A percentile compares a stretch with the other conserved stretches of the same genome.
These are phyloP conservation scores for Dipodomys merriami DNA, from an alignment of 2,113 vertebrate genomes.

Conservation along the genomic window DNA sequence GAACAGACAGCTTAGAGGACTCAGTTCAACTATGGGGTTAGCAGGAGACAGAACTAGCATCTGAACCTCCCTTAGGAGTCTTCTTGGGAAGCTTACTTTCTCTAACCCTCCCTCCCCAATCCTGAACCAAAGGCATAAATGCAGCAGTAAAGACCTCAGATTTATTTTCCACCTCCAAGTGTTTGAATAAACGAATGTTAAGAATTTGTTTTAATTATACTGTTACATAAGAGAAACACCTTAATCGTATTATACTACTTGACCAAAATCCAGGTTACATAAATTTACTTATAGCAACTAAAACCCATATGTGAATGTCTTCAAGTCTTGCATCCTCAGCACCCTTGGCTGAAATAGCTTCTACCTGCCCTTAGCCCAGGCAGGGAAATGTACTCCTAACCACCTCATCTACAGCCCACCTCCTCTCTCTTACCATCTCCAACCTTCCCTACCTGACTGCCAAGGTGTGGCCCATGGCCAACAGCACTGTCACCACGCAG, in stretches of 20 bases:
- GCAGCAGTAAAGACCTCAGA: neutral
- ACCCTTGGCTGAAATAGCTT: neutral
- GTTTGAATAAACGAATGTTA: neutral
- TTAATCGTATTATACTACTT: constrained; percentile 22
- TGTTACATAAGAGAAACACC: constrained; percentile 21
- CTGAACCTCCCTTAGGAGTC: no score
- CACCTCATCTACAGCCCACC: fast-evolving
- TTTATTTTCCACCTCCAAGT: neutral
- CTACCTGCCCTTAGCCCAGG: neutral
- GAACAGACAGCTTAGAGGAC: neutral
- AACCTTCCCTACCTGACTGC: neutral
- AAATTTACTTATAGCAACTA: neutral
- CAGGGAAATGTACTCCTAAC: neutral
- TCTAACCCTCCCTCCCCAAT: no score
- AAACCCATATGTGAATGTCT: neutral
- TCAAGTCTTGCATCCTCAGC: neutral
- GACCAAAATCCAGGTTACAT: constrained; percentile 24
- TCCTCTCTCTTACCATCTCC: neutral
- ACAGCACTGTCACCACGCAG: neutral
- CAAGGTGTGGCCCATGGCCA: no score
- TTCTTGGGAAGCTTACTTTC: neutral
- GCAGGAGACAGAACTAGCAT: no score
- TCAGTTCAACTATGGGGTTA: neutral
- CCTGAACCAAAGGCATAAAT: neutral
- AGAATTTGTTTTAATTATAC: neutral